Conservation (phyloP, 2,797 vertebrate species). For the Chrysolophus pictus region DNA sequence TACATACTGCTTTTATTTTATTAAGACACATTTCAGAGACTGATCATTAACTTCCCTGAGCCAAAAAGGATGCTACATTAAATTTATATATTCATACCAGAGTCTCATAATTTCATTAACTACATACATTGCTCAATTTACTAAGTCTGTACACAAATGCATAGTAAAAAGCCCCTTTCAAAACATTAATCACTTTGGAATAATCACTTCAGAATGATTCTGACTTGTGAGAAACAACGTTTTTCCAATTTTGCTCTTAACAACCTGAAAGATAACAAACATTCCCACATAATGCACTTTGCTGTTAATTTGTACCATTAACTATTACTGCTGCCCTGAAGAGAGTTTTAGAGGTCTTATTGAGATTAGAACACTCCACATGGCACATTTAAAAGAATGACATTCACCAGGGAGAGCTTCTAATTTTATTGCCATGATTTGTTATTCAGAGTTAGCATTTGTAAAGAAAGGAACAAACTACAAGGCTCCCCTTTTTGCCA, state of each 20-base stretch:
- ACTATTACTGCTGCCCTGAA: not conserved
- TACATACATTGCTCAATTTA: not conserved
- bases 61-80: not conserved
- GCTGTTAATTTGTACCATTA: constrained; percentile 14
- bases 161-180: not conserved
- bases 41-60: not conserved
- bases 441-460: not conserved
- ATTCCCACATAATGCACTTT: not conserved
- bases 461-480: not conserved
- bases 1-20: not conserved
- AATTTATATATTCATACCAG: not conserved
- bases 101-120: not conserved
- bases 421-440: not conserved
- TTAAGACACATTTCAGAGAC: not conserved
- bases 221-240: not conserved
- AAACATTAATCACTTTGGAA: constrained; percentile 2
- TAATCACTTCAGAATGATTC: not conserved
- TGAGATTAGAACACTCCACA: not conserved
- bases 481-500: not conserved
- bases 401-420: not conserved
- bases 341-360: not conserved
- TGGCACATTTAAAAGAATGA: constrained; percentile 21
- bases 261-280: not conserved
- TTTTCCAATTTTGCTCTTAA: constrained; percentile 14
- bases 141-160: not conserved